Evolutionary conservation across 2,797 vertebrate genomes (phyloP), one percentile per base, ranked within the genome.

Genomic region (Echeneis naucrates): DNA sequence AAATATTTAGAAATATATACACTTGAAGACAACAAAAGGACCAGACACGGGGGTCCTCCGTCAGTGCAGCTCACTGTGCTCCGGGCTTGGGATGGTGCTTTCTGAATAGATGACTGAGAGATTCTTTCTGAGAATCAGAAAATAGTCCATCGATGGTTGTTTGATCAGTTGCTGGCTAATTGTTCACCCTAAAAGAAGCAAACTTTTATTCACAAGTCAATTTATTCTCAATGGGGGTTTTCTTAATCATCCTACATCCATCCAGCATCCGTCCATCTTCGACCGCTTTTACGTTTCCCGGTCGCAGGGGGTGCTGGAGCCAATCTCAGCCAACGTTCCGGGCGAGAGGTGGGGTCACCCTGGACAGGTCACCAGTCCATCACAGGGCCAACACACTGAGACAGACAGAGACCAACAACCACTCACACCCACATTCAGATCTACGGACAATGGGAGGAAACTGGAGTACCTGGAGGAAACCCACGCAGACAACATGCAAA

Each of bases 1-100:
- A 91, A 87, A 78, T 85, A 90, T 89, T 88, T 83, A 88, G 84
- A 82, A 84, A 88, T 81, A 87, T 84, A 86, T 86, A 88, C 67
- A 75, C 74, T 80, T 72, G 72, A 85, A 87, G 74, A 79, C 78
- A 84, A 85, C 77, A 86, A 86, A 89, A 82, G 23, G 81, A 90
- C 86, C 62, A 86, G 80, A 67, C 68, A 77, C 66, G 51, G 66
- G 56, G 75, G 69, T 78, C 58, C 60, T 53, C 61, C 75, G 23
- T 81, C 69, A 50, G 44, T 52, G 59, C 47, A 81, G 62, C 56
- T 70, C 61, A 50, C 56, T 81, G 73, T 53, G 53, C 35, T 33
- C 5, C 69, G 63, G 66, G n/a, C 45, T 44, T 68, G 63, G 42
- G 56, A 78, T 51, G 24, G 40, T 67, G 26, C 52, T 47, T 67